Evolutionary conservation across 2,888 invertebrate genomes (phyloP).

Genomic region (Metopia argyrocephala): DNA sequence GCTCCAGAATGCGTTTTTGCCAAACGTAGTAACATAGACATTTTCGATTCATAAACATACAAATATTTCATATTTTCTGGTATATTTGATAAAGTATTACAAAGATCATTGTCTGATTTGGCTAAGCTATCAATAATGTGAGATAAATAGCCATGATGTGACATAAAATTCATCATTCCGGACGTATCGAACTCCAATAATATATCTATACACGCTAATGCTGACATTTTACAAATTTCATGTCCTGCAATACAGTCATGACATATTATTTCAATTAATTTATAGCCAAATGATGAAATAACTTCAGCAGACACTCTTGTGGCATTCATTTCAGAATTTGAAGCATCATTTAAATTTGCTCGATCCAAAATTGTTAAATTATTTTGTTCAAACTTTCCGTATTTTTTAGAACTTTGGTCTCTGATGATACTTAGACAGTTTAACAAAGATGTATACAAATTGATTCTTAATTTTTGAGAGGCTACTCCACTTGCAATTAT

Average conservation of each 20-base stretch:
- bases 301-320: constrained; percentile 80
- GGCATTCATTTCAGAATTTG: constrained; percentile 66
- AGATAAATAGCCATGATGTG: constrained; percentile 85
- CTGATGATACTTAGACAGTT: constrained; percentile 88
- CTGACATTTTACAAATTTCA: constrained; percentile 93
- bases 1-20: constrained; percentile 85
- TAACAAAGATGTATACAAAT: constrained; percentile 90
- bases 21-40: constrained; percentile 87
- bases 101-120: constrained; percentile 85
- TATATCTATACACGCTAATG: constrained; percentile 89
- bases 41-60: constrained; percentile 92
- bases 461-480: constrained; percentile 90
- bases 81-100: constrained; percentile 82
- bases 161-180: constrained; percentile 82
- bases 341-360: constrained; percentile 75
- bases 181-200: constrained; percentile 87
- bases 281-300: constrained; percentile 87
- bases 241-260: constrained; percentile 93
- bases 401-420: constrained; percentile 71
- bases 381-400: constrained; percentile 79
- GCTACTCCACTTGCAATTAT: constrained; percentile 88
- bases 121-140: constrained; percentile 89
- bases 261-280: constrained; percentile 88
- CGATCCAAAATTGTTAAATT: constrained; percentile 80
- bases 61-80: constrained; percentile 86